Percentiles rank a stretch among this genome's conserved stretches.
These are phyloP conservation scores for Amphimallon solstitiale DNA, from an alignment of 2,888 invertebrate genomes.

Conservation along the genomic window DNA sequence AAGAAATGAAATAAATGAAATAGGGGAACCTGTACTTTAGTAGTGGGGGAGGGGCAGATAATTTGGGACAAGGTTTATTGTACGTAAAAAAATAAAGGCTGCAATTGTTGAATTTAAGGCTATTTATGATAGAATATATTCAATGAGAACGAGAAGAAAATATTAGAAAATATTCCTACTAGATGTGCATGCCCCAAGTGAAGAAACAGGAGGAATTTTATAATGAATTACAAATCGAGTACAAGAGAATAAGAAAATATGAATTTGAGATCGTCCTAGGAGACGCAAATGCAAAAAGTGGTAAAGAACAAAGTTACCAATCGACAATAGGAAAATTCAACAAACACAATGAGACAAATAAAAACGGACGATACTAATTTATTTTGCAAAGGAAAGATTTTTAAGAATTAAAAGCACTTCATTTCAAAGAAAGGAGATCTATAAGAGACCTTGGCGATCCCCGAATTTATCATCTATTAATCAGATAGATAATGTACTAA, in stretches of 20 bases:
- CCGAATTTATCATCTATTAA: not conserved
- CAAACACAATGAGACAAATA: conserved; percentile 37
- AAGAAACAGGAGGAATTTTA: conserved; percentile 46
- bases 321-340: conserved; percentile 41
- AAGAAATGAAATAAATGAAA: no score
- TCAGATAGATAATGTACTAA: not conserved
- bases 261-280: conserved; percentile 41
- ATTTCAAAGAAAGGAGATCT: not conserved
- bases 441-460: not conserved
- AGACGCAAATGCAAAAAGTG: conserved; percentile 45
- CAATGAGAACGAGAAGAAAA: conserved; percentile 41
- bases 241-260: not conserved
- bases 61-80: conserved; percentile 6
- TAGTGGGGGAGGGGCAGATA: conserved; percentile 1
- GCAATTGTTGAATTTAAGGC: conserved; percentile 36
- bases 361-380: conserved; percentile 41
- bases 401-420: conserved; percentile 38
- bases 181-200: conserved; percentile 45
- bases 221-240: conserved; percentile 37
- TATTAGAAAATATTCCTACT: no score
- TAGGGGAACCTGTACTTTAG: no score
- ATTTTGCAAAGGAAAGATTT: conserved; percentile 32
- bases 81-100: conserved; percentile 23
- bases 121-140: conserved; percentile 43
- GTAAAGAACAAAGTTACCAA: conserved; percentile 41